These are phyloP conservation scores for Coecobrya sp. DNA, from an alignment of 2,888 invertebrate species.

Conservation along the genomic window DNA sequence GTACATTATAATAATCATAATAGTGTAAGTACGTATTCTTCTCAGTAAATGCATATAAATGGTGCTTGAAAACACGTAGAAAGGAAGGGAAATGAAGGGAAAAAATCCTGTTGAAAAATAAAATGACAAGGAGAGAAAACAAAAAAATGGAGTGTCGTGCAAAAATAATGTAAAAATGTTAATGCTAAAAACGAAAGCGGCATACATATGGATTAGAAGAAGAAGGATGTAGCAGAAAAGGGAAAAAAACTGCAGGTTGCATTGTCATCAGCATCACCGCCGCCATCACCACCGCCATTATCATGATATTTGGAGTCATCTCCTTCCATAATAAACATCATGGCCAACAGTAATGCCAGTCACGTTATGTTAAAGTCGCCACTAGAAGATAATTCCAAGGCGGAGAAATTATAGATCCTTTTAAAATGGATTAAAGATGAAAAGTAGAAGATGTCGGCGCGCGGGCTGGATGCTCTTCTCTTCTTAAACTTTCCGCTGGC, in stretches of 20 bases:
- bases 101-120: constrained; percentile 15
- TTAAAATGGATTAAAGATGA: constrained; percentile 78
- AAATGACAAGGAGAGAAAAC: constrained; percentile 30
- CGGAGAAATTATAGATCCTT: constrained; percentile 68
- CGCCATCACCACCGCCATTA: constrained; percentile 35
- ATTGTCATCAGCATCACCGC: constrained; percentile 7
- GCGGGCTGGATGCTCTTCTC: too few relatives aligned
- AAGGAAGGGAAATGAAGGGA: not conserved
- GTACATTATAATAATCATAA: not conserved
- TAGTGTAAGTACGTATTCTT: too few relatives aligned
- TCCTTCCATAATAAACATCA: constrained; percentile 44
- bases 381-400: constrained; percentile 44
- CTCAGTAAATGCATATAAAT: not conserved
- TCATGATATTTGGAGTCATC: constrained; percentile 16
- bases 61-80: constrained; percentile 27
- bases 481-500: constrained; percentile 32
- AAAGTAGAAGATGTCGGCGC: constrained; percentile 65
- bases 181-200: constrained; percentile 17
- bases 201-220: constrained; percentile 44
- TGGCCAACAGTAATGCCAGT: constrained; percentile 42
- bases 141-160: constrained; percentile 42
- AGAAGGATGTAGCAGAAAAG: constrained; percentile 10
- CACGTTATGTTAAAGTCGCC: constrained; percentile 61
- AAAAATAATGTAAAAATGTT: constrained; percentile 40
- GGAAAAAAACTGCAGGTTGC: constrained; percentile 1